phyloP scores from a whole-genome alignment of 2,888 invertebrate species.

The Pyrochroa serraticornis region DNA sequence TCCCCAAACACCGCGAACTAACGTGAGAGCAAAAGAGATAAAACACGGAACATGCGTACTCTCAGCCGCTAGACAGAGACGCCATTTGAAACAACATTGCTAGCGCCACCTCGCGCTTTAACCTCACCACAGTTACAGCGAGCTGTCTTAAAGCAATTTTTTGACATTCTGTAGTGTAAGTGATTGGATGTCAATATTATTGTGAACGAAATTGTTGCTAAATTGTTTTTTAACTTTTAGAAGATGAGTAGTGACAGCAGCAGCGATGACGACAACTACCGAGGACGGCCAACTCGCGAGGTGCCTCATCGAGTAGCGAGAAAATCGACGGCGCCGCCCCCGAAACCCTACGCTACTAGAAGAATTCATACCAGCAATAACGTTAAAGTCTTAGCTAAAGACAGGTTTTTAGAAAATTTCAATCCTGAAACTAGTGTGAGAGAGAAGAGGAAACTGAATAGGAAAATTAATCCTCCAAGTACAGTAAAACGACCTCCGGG shows the following conservation, averaged over 20 bases:
- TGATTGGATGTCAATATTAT: too few species aligned
- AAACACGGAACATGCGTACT: too few species aligned
- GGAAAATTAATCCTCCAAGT: constrained; percentile 65
- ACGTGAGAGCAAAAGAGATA: too few species aligned
- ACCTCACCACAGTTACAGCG: too few species aligned
- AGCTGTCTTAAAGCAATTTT: too few species aligned
- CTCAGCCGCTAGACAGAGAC: too few species aligned
- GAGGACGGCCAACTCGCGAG: constrained; percentile 18
- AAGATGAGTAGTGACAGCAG: constrained; percentile 10
- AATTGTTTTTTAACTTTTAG: too few species aligned
- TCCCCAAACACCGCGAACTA: constrained; percentile 31
- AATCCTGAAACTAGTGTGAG: constrained; percentile 80
- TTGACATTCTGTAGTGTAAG: too few species aligned
- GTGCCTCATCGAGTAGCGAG: constrained; percentile 42
- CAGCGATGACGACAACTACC: constrained; percentile 39
- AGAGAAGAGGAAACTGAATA: constrained; percentile 76
- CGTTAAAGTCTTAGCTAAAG: constrained; percentile 38
- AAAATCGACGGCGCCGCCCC: constrained; percentile 37
- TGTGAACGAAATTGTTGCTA: too few species aligned
- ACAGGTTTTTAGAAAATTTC: constrained; percentile 63
- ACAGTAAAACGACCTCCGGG: constrained; percentile 60
- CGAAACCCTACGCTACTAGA: constrained; percentile 7
- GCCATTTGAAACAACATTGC: too few species aligned
- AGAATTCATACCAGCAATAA: constrained; percentile 32
- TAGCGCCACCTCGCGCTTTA: too few species aligned